These are phyloP conservation scores for Sebastes elongatus DNA, from an alignment of 2,797 vertebrate species.

Conservation along the genomic window DNA sequence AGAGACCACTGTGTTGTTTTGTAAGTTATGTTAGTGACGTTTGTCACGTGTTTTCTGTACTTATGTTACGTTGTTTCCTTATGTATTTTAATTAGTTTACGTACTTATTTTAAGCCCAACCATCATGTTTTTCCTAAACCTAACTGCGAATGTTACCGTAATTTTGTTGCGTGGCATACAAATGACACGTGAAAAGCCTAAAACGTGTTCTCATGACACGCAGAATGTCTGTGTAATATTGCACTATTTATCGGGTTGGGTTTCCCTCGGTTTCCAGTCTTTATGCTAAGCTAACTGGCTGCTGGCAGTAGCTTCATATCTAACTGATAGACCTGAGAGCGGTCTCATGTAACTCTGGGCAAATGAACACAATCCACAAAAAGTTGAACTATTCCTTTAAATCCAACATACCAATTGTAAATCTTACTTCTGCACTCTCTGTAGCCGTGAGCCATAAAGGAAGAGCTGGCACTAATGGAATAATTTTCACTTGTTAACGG, in stretches of 20 bases:
- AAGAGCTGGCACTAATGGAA: conserved; percentile 28
- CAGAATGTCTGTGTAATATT: too few relatives aligned
- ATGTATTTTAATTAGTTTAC: too few relatives aligned
- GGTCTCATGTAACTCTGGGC: not conserved
- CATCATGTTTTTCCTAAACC: too few relatives aligned
- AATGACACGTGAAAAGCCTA: too few relatives aligned
- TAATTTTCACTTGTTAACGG: conserved; percentile 35
- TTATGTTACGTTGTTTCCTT: too few relatives aligned
- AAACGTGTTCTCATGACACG: accelerated
- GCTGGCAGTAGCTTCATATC: not conserved
- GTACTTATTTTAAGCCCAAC: too few relatives aligned
- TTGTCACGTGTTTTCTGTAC: too few relatives aligned
- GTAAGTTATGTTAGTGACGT: too few relatives aligned
- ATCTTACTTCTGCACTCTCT: not conserved
- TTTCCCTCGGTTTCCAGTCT: not conserved
- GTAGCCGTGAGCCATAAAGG: not conserved
- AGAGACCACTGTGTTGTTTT: too few relatives aligned
- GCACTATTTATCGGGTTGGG: too few relatives aligned
- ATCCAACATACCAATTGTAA: not conserved
- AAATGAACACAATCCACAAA: not conserved
- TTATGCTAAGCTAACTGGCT: not conserved
- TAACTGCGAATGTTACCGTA: accelerated
- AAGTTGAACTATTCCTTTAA: not conserved
- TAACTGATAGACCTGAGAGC: not conserved
- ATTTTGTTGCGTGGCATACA: too few relatives aligned